Base-by-base conservation (phyloP, 1,140 invertebrate genomes). In the Dendroctonus ponderosae region DNA sequence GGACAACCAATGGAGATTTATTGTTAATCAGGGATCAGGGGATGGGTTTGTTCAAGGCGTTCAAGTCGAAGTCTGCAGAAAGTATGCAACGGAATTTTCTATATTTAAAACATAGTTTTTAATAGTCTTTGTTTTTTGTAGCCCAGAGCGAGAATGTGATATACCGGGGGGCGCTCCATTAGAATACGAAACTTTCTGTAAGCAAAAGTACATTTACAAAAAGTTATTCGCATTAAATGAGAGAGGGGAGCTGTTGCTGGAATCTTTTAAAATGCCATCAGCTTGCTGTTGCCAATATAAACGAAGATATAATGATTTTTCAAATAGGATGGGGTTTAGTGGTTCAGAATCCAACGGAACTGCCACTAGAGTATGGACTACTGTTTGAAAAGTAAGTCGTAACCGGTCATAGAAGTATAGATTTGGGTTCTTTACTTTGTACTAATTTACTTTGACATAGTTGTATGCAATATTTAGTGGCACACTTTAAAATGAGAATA, bases 191-290 rank as follows among this genome's bases (percentile, higher is more conserved):
- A 82, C 85, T 0, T 73, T 69, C 0, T 89, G 87, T 75, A 83
- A 83, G 69, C 87, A 89, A 70, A 86, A 86, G 70, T 88, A 82
- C 69, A 83, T 85, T 44, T 82, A 83, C 56, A 78, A 85, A 39
- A 79, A 82, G 54, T 76, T 88, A 67, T 54, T 82, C 2, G 82
- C 82, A 0, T 43, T 87, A 5, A 78, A 79, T 12, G 71, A 79
- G 0, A 76, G 80, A n/a, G 83, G 83, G 2, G 67, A 76, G 61
- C 77, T 82, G 0, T 74, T 79, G 14, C 76, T 81, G 6, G 82
- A 84, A 65, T 75, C 78, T 15, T 87, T 86, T 67, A 75, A 78
- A 73, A 79, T 88, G 54, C 86, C 87, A 5, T 85, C 85, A 6
- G 87, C 86, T 66, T 89, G 87, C 71, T 84, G 84, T 48, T 89